Base-by-base conservation (phyloP, 1,140 invertebrate species). In the Neoseiulus cucumeris region DNA sequence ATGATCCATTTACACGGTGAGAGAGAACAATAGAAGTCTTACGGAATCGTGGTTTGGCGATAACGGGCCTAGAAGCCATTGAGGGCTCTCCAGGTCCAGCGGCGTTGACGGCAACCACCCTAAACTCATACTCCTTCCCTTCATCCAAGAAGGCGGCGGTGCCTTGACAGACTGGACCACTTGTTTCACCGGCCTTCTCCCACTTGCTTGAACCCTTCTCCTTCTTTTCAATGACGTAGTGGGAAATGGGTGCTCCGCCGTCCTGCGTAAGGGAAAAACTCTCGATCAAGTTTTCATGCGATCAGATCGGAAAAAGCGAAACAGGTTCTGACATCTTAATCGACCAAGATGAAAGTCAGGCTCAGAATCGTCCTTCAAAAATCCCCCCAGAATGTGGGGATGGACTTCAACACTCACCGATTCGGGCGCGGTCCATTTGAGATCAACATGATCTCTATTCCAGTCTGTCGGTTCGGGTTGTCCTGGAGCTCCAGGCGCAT, bases 91-190 rank as follows among this genome's bases (percentile, higher is more conserved):
- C 68, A 0, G 85, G 87, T n/a, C 93, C 93, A 66, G 89, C 91
- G 75, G 93, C 93, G 75, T 97, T 97, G 28, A 93, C 80, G 39
- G 94, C 93, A 71, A 89, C 87, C 2, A 98, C 87, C 64, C 94
- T 83, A 83, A 98, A 98, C 75, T 98, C 91, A 75, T 98, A 98
- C 75, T 96, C 91, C 73, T 93, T 91, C 47, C 93, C 93, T 80
- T 97, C 92, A 69, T 92, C 87, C 2, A 98, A 77, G 65, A 91
- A 90, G 68, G 84, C 85, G 1, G 93, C 83, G 44, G 82, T 81
- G 42, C 82, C 88, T 69, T 83, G 81, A 0, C 86, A 85, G 17
- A 80, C 79, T 4, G 84, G 79, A 22, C 79, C 80, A 67, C 84
- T 83, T 0, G 85, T 88, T 77, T 92, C 89, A 25, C 85, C 71